Evolutionary conservation across 2,113 vertebrate genomes (phyloP).

Genomic region (Heliornis fulica): DNA sequence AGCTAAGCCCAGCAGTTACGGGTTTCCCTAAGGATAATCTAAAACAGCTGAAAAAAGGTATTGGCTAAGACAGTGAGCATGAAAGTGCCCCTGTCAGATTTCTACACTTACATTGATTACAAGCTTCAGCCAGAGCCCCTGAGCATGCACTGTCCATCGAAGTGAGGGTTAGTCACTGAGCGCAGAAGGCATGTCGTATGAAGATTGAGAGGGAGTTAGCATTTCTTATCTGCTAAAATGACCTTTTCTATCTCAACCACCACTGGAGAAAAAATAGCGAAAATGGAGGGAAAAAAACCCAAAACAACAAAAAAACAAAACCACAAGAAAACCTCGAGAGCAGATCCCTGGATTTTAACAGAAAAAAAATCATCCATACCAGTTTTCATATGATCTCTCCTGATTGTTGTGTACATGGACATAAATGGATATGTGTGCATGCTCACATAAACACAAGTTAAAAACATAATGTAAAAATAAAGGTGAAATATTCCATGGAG

Average conservation of each 20-base stretch:
- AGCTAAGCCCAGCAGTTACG: not conserved
- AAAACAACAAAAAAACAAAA: not conserved
- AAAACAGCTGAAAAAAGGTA: slow-evolving; percentile 14
- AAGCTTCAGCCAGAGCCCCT: not conserved
- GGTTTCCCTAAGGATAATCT: not conserved
- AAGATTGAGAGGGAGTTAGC: slow-evolving; percentile 42
- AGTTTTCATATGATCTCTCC: not conserved
- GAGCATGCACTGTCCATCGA: not conserved
- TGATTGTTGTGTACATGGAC: not conserved
- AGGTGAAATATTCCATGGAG: not conserved
- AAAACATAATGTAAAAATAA: not conserved
- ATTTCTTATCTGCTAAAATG: slow-evolving; percentile 10
- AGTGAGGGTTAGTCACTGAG: not conserved
- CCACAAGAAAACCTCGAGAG: not conserved
- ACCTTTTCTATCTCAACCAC: slow-evolving; percentile 19
- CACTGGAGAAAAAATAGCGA: not conserved
- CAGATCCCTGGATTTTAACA: not conserved
- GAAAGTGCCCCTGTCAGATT: not conserved
- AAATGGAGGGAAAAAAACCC: not conserved
- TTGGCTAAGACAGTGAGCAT: not conserved
- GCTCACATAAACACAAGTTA: not conserved
- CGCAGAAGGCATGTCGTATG: slow-evolving; percentile 4
- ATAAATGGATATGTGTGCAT: not conserved
- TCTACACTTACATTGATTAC: not conserved
- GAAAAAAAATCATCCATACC: not conserved